Evolutionary conservation across 2,797 vertebrate genomes (phyloP).

Genomic region (Artibeus jamaicensis): DNA sequence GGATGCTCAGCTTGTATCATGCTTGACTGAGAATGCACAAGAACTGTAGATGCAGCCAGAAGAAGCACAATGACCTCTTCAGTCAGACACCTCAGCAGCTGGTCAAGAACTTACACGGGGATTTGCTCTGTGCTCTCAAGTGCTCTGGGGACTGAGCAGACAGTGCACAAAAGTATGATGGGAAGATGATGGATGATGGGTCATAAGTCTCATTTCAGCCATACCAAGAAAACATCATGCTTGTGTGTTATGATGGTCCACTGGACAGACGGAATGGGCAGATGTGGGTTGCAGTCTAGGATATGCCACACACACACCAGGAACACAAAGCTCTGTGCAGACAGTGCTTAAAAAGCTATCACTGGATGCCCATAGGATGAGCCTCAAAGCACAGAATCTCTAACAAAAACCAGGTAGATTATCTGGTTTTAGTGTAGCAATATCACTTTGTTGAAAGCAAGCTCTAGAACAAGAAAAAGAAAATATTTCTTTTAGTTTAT

Average conservation of each 20-base stretch:
- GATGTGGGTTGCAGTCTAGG: conserved; percentile 88
- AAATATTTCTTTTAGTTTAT: conserved; percentile 59
- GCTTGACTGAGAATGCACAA: conserved; percentile 86
- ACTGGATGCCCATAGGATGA: conserved; percentile 51
- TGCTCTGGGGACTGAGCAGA: conserved; percentile 86
- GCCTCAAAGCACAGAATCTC: conserved; percentile 50
- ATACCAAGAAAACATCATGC: conserved; percentile 90
- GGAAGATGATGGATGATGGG: conserved; percentile 91
- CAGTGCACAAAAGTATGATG: conserved; percentile 91
- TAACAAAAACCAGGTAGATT: conserved; percentile 45
- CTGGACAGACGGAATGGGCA: conserved; percentile 89
- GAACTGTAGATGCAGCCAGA: conserved; percentile 86
- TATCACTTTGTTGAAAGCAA: conserved; percentile 60
- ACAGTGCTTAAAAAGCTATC: conserved; percentile 55
- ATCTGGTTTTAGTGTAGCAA: conserved; percentile 67
- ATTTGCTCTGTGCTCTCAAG: conserved; percentile 87
- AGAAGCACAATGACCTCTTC: conserved; percentile 90
- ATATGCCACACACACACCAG: conserved; percentile 78
- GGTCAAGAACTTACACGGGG: conserved; percentile 91
- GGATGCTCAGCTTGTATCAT: conserved; percentile 87
- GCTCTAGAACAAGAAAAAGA: conserved; percentile 69
- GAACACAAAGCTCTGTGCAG: conserved; percentile 69
- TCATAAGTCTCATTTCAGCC: conserved; percentile 91
- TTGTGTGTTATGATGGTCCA: conserved; percentile 88
- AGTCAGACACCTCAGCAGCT: conserved; percentile 90